A percentile compares a stretch with the other conserved stretches of the same genome.
These are phyloP conservation scores for Myanophis thanlyinensis DNA, from an alignment of 2,113 vertebrate species.

Conservation along the genomic window DNA sequence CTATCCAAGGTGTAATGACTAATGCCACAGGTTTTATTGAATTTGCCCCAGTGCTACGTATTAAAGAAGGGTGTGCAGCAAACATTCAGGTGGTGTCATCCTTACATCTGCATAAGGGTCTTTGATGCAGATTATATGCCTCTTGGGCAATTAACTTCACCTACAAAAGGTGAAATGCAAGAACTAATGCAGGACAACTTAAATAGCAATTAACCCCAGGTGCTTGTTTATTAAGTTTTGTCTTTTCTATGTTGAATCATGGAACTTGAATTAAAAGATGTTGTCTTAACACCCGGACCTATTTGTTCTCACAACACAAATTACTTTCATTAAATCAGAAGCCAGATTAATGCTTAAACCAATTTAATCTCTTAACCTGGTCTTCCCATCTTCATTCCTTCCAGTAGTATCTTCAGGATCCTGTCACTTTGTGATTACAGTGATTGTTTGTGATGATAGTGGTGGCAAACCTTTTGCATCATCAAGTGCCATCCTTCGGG, in stretches of 20 bases:
- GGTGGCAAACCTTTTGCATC: no score
- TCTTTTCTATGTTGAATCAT: not conserved
- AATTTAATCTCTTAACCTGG: not conserved
- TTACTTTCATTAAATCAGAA: conserved; percentile 12
- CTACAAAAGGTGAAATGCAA: not conserved
- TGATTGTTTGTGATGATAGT: no score
- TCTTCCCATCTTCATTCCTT: not conserved
- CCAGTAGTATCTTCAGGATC: not conserved
- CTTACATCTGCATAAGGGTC: not conserved
- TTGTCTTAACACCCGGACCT: not conserved
- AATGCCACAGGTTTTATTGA: conserved; percentile 15
- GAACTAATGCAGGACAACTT: not conserved
- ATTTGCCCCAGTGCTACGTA: not conserved
- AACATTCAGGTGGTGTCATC: not conserved
- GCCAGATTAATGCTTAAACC: conserved; percentile 2
- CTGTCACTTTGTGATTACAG: not conserved
- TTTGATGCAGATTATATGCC: not conserved
- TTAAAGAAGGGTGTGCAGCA: not conserved
- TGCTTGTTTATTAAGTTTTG: not conserved
- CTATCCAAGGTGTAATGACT: not conserved
- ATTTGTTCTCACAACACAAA: not conserved
- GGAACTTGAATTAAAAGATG: not conserved
- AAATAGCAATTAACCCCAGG: not conserved
- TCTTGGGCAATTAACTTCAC: not conserved
- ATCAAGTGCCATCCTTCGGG: no score